A percentile compares a stretch with the other conserved stretches of the same genome.
Evolutionary conservation across 2,888 invertebrate species (phyloP).

Genomic region (Oxystoma pomonae): DNA sequence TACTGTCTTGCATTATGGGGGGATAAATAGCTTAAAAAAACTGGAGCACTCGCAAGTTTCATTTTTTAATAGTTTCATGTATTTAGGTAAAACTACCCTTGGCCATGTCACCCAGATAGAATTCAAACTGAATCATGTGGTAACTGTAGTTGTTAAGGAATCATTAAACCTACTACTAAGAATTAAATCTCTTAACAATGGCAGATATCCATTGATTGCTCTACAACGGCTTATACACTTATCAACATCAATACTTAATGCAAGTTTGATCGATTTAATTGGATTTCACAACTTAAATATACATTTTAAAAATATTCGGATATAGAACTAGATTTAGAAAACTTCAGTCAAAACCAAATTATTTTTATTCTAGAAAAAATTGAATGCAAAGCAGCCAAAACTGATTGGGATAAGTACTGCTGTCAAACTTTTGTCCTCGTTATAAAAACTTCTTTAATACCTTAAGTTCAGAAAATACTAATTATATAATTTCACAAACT

Average conservation of each 20-base stretch:
- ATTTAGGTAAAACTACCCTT: not conserved
- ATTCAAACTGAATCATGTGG: not conserved
- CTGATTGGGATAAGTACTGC: not conserved
- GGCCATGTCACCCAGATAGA: not conserved
- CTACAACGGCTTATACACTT: not conserved
- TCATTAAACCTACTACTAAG: not conserved
- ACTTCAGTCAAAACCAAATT: not conserved
- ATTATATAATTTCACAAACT: no score
- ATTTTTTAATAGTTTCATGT: not conserved
- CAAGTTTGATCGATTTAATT: not conserved
- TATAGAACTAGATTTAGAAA: not conserved
- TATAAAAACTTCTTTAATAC: not conserved
- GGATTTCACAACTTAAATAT: not conserved
- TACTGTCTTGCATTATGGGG: not conserved
- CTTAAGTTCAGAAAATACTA: not conserved
- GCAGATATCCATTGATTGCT: not conserved
- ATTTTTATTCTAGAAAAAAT: not conserved
- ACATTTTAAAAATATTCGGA: not conserved
- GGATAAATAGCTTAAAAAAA: not conserved
- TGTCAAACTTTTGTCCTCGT: not conserved
- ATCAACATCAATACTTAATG: not conserved
- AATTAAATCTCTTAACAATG: not conserved
- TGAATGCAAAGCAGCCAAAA: not conserved
- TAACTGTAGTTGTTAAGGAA: not conserved
- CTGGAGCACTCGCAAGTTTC: not conserved